Evolutionary conservation across 2,113 vertebrate species (phyloP), one percentile per base, ranked within the genome.

Genomic region (Microtus montanus): DNA sequence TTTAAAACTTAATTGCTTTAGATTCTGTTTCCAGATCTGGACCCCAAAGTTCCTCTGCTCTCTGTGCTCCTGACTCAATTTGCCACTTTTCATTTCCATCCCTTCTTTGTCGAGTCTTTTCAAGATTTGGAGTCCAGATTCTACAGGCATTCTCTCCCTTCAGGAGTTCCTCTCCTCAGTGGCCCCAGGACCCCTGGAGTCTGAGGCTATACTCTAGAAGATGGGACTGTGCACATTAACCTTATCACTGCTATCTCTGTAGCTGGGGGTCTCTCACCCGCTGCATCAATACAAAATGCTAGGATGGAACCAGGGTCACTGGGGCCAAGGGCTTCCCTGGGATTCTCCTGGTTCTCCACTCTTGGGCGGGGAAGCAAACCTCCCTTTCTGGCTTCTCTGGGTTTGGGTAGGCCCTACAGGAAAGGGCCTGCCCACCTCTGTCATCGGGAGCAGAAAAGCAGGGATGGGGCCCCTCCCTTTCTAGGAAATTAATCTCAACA

Each of bases 391-490:
- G 92, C 75, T 90, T 92, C 49, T 90, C 61, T 33, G 20, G 82
- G 22, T 78, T 87, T 84, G 95, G 79, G 91, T 82, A 94, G 38
- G 28, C 91, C 75, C 93, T 80, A 10, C 35, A 89, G 86, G 87
- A 89, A 95, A 93, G 68, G 41, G 82, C 80, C 87, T 87, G 85
- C n/a, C 70, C 78, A 78, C 78, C 89, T 90, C 92, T 58, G 71
- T 87, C 89, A 93, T 84, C 54, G 87, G 66, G 33, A 93, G 87
- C 35, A 89, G 80, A 94, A 93, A 80, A 92, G 54, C 19, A 44
- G 77, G 68, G 83, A 73, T 68, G 41, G 33, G n/a, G 92, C 86
- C n/a, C 91, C 91, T 95, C 97, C 97, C 96, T 95, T 97, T 93
- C 89, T 86, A 96, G 95, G 93, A 97, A 96, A 92, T 54, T 20